Conservation (phyloP, 1,140 invertebrate species). For the Drosophila lacertosa region DNA sequence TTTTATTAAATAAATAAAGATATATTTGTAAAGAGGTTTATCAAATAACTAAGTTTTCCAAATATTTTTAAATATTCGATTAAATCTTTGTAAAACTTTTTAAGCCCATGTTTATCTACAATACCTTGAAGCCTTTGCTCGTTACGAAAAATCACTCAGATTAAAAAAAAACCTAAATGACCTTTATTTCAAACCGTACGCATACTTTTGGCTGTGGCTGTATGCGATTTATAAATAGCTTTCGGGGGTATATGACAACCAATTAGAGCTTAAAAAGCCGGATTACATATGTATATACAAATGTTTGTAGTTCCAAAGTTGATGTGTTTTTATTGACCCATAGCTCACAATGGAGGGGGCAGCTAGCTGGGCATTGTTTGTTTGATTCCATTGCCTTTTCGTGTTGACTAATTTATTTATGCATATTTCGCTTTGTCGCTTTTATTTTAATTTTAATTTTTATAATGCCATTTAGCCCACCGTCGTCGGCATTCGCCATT, state of each 20-base stretch:
- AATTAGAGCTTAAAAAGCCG: constrained; percentile 36
- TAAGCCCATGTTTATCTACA: too few species aligned
- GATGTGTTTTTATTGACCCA: background rate
- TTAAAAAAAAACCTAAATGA: background rate
- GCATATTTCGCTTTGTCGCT: constrained; percentile 38
- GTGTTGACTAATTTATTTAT: constrained; percentile 68
- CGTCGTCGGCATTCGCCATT: constrained; percentile 30
- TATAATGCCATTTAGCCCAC: constrained; percentile 68
- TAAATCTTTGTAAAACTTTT: too few species aligned
- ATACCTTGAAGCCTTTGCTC: background rate
- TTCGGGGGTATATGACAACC: constrained; percentile 22
- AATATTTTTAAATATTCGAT: too few species aligned
- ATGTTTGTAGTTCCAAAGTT: background rate
- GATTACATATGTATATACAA: constrained; percentile 60
- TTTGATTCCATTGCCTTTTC: constrained; percentile 43
- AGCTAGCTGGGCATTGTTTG: constrained; percentile 33
- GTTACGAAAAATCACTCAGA: background rate
- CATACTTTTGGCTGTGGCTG: constrained; percentile 36
- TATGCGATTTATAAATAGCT: constrained; percentile 48
- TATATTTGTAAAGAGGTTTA: too few species aligned
- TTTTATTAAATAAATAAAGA: too few species aligned
- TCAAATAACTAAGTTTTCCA: too few species aligned
- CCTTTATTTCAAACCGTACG: background rate
- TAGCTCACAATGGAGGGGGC: background rate
- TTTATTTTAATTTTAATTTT: constrained; percentile 62